phyloP scores from a whole-genome alignment of 2,888 invertebrate genomes.

The Pocota personata region DNA sequence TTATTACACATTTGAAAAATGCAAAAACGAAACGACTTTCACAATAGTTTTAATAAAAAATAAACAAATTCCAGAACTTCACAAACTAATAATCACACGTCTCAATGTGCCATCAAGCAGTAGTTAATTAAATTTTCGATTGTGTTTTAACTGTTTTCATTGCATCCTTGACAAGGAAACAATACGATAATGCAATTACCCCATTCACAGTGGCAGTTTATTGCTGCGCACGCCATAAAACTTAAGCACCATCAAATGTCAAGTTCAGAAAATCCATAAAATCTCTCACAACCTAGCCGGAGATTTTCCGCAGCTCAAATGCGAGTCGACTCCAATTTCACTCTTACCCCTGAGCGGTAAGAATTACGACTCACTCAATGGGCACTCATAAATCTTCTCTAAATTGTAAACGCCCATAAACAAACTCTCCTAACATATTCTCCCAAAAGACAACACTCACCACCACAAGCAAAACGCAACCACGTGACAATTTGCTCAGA shows the following conservation, averaged over 20 bases:
- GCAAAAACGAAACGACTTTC: too few relatives aligned
- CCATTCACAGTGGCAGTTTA: constrained; percentile 52
- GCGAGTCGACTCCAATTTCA: constrained; percentile 17
- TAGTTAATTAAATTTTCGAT: background rate
- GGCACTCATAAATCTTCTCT: constrained; percentile 74
- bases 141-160: background rate
- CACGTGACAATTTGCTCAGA: constrained; percentile 62
- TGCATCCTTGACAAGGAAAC: background rate
- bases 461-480: constrained; percentile 25
- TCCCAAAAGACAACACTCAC: constrained; percentile 25
- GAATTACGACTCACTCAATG: constrained; percentile 67
- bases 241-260: constrained; percentile 64
- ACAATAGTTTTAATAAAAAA: too few relatives aligned
- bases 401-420: constrained; percentile 82
- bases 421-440: constrained; percentile 75
- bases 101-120: background rate
- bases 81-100: background rate
- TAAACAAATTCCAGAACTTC: too few relatives aligned
- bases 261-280: constrained; percentile 73
- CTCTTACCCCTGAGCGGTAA: constrained; percentile 9
- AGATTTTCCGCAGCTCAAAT: constrained; percentile 43
- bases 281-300: constrained; percentile 40
- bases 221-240: constrained; percentile 63
- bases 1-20: too few relatives aligned
- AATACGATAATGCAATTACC: constrained; percentile 49